Evolutionary conservation across 1,140 invertebrate genomes (phyloP), one percentile per base, ranked within the genome.

Genomic region (Yoshiicerus persimilis): DNA sequence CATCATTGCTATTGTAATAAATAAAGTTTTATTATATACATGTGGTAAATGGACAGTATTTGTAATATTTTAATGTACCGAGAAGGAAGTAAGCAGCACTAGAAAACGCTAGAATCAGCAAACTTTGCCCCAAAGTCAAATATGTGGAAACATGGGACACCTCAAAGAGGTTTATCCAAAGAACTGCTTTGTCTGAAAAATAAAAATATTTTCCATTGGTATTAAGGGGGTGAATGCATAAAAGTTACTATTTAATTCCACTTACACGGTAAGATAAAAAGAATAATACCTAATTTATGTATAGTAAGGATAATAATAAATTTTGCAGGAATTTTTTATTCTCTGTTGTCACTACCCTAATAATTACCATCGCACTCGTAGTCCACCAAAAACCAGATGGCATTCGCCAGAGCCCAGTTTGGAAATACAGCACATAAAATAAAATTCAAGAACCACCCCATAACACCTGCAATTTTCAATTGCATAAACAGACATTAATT

Each of bases 381-480:
- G 20, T 87, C 39, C 16, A 90, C 27, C 25, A 89, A 30, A 5
- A 66, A 27, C 9, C 3, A 4, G 1, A 90, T 32, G 4, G 64
- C 86, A 47, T 89, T 88, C 0, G 64, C 16, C 3, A 90, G 66
- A n/a, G 87, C 62, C 90, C 90, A 90, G 25, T 90, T 90, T n/a
- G 90, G 90, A 23, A 89, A 87, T 0, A 89, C 1, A 23, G 84
- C 5, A 36, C 23, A 27, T 1, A 87, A 30, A 9, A 80, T 39
- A 0, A 64, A 16, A 38, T 87, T 88, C 16, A 64, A 9, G 11
- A n/a, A 1, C n/a, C 23, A 11, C 1, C 10, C 32, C n/a, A 80
- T 23, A 23, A 80, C 32, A 36, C 16, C 70, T 77, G n/a, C n/a
- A n/a, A n/a, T n/a, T n/a, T n/a, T n/a, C n/a, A n/a, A n/a, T n/a